phyloP scores from a whole-genome alignment of 2,888 invertebrate species.

The Apodemia hepburni region DNA sequence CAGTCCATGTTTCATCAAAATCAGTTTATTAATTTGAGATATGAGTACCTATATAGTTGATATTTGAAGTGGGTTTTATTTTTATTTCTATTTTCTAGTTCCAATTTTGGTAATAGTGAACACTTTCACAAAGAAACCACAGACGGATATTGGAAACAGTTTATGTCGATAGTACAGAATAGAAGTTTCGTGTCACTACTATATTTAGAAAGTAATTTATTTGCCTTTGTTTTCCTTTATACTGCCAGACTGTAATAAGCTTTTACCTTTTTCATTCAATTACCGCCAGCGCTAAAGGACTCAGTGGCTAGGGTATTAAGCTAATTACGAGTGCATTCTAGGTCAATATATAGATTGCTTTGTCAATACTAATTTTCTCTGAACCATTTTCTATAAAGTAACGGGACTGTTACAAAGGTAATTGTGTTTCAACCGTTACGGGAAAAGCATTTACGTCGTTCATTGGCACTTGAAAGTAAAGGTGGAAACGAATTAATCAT shows the following conservation, averaged over 20 bases:
- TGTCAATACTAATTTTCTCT: constrained; percentile 20
- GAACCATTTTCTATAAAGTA: constrained; percentile 20
- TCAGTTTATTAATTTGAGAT: too few species aligned
- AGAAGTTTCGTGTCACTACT: constrained; percentile 8
- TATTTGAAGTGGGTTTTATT: too few species aligned
- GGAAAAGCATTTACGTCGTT: constrained; percentile 16
- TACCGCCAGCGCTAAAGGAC: constrained; percentile 44
- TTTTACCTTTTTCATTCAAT: constrained; percentile 61
- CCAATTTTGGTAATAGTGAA: background rate
- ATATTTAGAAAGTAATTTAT: constrained; percentile 32
- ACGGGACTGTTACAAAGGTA: constrained; percentile 21
- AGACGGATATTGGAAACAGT: background rate
- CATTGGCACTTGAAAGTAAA: constrained; percentile 13
- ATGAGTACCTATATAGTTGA: too few species aligned
- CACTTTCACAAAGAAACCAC: background rate
- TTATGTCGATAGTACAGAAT: background rate
- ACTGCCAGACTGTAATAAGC: constrained; percentile 45
- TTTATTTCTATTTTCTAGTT: too few species aligned
- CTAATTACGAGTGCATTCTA: constrained; percentile 30
- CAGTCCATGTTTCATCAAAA: too few species aligned
- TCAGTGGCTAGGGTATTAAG: constrained; percentile 27
- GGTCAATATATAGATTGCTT: constrained; percentile 6
- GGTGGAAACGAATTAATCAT: background rate
- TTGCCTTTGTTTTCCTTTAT: constrained; percentile 28
- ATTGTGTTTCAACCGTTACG: constrained; percentile 21